A percentile compares a stretch with the other conserved stretches of the same genome.
Evolutionary conservation across 2,797 vertebrate genomes (phyloP).

Genomic region (Myripristis jacobus): DNA sequence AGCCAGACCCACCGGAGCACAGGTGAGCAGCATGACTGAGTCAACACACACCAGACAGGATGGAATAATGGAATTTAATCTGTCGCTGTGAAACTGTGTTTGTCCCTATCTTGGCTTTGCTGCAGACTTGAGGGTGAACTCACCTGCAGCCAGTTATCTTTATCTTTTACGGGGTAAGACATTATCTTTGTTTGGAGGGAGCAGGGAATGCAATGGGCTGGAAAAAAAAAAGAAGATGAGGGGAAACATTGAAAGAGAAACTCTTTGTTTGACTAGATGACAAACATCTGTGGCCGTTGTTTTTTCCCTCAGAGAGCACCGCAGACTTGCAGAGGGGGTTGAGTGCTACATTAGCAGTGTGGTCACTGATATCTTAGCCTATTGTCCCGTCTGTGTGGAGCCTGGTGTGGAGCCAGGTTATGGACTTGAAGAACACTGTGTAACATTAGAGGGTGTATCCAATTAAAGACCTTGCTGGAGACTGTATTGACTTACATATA

Average conservation of each 20-base stretch:
- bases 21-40: constrained; percentile 76
- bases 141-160: constrained; percentile 64
- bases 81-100: constrained; percentile 37
- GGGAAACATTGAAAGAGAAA: constrained; percentile 67
- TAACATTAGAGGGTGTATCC: constrained; percentile 78
- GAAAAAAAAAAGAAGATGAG: constrained; percentile 52
- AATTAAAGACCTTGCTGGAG: constrained; percentile 72
- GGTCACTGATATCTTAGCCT: constrained; percentile 67
- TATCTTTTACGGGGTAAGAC: constrained; percentile 66
- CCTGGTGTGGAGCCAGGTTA: constrained; percentile 41
- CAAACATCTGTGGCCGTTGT: constrained; percentile 78
- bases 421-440: constrained; percentile 61
- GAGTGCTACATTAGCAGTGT: constrained; percentile 54
- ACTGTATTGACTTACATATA: constrained; percentile 75
- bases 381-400: constrained; percentile 64
- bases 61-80: constrained; percentile 50
- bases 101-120: background rate
- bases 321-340: constrained; percentile 54
- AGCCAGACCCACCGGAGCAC: constrained; percentile 74
- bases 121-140: constrained; percentile 38
- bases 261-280: constrained; percentile 77
- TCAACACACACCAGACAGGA: constrained; percentile 45
- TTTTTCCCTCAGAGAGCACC: constrained; percentile 45
- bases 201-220: constrained; percentile 17
- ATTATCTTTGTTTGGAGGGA: constrained; percentile 66